Evolutionary conservation across 2,888 invertebrate genomes (phyloP).

Genomic region (Cryptocephalus moraei): DNA sequence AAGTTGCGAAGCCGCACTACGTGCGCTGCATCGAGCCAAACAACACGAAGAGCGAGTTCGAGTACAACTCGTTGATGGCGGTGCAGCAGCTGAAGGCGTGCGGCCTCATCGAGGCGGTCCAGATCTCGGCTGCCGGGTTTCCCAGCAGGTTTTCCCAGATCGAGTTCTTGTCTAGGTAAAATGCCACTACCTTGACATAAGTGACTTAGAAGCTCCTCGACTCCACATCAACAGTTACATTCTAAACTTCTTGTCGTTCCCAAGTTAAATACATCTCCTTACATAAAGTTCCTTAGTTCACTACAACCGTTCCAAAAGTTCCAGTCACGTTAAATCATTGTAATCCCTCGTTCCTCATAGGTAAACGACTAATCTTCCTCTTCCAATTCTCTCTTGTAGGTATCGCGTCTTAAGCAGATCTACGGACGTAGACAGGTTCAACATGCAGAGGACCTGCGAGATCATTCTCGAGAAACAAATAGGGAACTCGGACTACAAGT

Average conservation of each 20-base stretch:
- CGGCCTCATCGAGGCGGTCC: slow-evolving; percentile 94
- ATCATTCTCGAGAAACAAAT: slow-evolving; percentile 70
- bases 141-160: slow-evolving; percentile 72
- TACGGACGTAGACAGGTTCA: slow-evolving; percentile 63
- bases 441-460: slow-evolving; percentile 69
- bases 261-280: too few relatives aligned
- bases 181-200: too few relatives aligned
- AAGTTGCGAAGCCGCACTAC: slow-evolving; percentile 95
- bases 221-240: too few relatives aligned
- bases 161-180: slow-evolving; percentile 73
- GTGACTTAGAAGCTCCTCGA: too few relatives aligned
- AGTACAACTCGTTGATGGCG: slow-evolving; percentile 75
- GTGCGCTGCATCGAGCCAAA: slow-evolving; percentile 97
- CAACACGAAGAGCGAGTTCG: slow-evolving; percentile 75
- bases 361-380: too few relatives aligned
- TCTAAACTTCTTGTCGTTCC: too few relatives aligned
- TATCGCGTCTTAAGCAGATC: slow-evolving; percentile 79
- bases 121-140: slow-evolving; percentile 96
- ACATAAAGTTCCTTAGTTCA: too few relatives aligned
- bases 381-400: slow-evolving; percentile 39
- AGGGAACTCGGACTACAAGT: slow-evolving; percentile 81
- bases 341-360: too few relatives aligned
- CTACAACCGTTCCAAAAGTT: too few relatives aligned
- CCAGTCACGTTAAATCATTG: too few relatives aligned
- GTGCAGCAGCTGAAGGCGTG: slow-evolving; percentile 92